A percentile compares a stretch with the other conserved stretches of the same genome.
phyloP scores from a whole-genome alignment of 2,888 invertebrate species.

The Ganaspis brasiliensis region DNA sequence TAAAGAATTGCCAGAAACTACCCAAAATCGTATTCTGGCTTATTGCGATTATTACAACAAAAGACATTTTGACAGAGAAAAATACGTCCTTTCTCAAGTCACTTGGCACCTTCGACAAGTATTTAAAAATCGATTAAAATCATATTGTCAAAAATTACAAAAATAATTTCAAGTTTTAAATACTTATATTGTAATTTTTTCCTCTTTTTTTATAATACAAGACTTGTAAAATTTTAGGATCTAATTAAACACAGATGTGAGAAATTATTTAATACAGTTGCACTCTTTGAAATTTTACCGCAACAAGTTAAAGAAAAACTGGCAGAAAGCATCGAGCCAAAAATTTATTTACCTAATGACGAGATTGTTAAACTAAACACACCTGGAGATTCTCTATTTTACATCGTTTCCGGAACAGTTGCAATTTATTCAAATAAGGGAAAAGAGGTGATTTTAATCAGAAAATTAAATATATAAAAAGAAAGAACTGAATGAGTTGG shows the following conservation, averaged over 20 bases:
- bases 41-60: slow-evolving; percentile 79
- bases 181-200: slow-evolving; percentile 17
- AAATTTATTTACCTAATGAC: slow-evolving; percentile 79
- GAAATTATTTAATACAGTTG: slow-evolving; percentile 75
- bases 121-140: background rate
- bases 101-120: slow-evolving; percentile 76
- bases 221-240: slow-evolving; percentile 71
- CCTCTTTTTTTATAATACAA: background rate
- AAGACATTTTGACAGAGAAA: slow-evolving; percentile 78
- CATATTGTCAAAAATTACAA: background rate
- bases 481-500: slow-evolving; percentile 22
- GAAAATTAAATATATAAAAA: slow-evolving; percentile 13
- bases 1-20: slow-evolving; percentile 77
- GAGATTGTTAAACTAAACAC: slow-evolving; percentile 77
- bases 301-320: slow-evolving; percentile 71
- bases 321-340: slow-evolving; percentile 71
- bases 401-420: slow-evolving; percentile 80
- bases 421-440: slow-evolving; percentile 78
- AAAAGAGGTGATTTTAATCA: slow-evolving; percentile 78
- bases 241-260: slow-evolving; percentile 76
- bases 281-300: slow-evolving; percentile 78
- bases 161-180: no score
- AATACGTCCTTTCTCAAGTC: slow-evolving; percentile 76
- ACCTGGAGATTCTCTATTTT: slow-evolving; percentile 77
- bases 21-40: slow-evolving; percentile 75